Evolutionary conservation across 2,113 vertebrate species (phyloP), one percentile per base, ranked within the genome.

Genomic region (Passer montanus): DNA sequence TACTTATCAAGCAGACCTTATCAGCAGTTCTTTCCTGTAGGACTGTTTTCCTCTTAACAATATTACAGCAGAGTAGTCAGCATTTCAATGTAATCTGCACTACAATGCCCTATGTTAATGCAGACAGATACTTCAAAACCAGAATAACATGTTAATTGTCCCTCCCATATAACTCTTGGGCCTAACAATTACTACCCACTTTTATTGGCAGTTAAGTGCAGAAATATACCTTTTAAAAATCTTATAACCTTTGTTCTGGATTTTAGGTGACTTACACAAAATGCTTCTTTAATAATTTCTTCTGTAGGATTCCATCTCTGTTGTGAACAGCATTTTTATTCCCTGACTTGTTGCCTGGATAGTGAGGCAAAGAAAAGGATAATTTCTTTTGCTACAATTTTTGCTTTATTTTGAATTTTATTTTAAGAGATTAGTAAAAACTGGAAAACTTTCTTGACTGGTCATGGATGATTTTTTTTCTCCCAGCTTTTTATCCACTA

Each of bases 21-120:
- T 41, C 39, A 87, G 64, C 28, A 84, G 3, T 60, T 64, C 60
- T 68, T 94, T 79, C 28, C 49, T 43, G 44, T 39, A 50, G 60
- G n/a, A 74, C 27, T 53, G 84, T 47, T 95, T 96, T 83, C 63
- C 87, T 93, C 67, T 78, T 47, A 72, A 56, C 53, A 77, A 88
- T 92, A 94, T 84, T 87, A 52, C 73, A 92, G 76, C 88, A 84
- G 60, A 89, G 86, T 60, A 90, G 95, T 95, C 95, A 96, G 95
- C 94, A 96, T 96, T 94, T 97, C 93, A 95, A 93, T 96, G 95
- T 86, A 94, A 97, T 96, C 96, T 96, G 92, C 95, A 96, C 90
- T 96, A 96, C 95, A 96, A 89, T 97, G 95, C 86, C 88, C 86
- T 97, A 95, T 96, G 95, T 92, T 94, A 97, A 96, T 97, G 95